Conservation (phyloP, 2,797 vertebrate genomes). For the Phoebastria nigripes region DNA sequence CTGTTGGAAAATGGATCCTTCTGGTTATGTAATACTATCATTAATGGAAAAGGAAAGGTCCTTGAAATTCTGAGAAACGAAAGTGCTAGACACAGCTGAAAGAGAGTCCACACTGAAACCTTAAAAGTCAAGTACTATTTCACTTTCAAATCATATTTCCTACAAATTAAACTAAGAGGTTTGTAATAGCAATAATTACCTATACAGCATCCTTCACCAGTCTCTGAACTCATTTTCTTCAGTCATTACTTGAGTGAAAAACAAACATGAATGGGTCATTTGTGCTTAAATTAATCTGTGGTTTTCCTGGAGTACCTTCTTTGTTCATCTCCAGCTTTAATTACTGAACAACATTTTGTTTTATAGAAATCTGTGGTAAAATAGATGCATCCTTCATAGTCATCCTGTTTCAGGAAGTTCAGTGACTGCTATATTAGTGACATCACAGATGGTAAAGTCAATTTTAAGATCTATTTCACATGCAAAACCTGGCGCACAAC, state of each 20-base stretch:
- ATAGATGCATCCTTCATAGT: conserved; percentile 20
- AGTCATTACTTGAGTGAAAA: conserved; percentile 41
- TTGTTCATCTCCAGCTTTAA: conserved; percentile 50
- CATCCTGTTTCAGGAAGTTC: neutral
- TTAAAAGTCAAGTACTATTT: conserved; percentile 44
- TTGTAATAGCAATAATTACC: conserved; percentile 51
- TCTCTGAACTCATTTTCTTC: conserved; percentile 54
- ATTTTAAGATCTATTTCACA: conserved; percentile 3
- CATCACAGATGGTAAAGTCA: conserved; percentile 24
- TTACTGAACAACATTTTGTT: conserved; percentile 36
- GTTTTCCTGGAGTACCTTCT: conserved; percentile 6
- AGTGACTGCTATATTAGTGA: conserved; percentile 16
- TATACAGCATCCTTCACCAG: conserved; percentile 42
- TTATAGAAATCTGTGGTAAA: conserved; percentile 23
- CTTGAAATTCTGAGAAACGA: conserved; percentile 28
- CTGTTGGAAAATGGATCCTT: conserved; percentile 15
- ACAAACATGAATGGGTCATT: conserved; percentile 50
- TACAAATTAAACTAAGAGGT: conserved; percentile 56
- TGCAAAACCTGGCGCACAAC: neutral
- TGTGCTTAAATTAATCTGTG: conserved; percentile 52
- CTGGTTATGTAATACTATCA: conserved; percentile 2
- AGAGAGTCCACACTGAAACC: neutral
- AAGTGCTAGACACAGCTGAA: neutral
- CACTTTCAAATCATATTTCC: conserved; percentile 59
- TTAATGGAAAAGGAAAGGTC: conserved; percentile 17